Base-by-base conservation (phyloP, 2,888 invertebrate species). In the Stenoptilia bipunctidactyla region DNA sequence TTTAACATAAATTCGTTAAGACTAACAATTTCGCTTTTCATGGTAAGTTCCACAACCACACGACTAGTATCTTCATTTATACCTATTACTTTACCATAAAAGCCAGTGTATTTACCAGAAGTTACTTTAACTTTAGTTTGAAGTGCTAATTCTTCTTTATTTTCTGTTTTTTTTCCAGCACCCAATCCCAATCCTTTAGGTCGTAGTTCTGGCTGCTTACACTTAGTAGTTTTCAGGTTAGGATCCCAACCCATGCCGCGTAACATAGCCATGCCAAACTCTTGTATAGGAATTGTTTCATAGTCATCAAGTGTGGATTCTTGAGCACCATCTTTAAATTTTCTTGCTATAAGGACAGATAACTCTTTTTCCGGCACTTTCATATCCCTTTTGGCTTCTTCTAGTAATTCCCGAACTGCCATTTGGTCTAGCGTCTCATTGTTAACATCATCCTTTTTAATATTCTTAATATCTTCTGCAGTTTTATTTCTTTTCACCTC, bases 181-280 rank as follows among this genome's bases (percentile, higher is more conserved):
- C 98, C 98, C 5, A 98, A 76, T 0, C 98, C 98, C 72, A 98
- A 87, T 1, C 98, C 97, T 79, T 94, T 96, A 0, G 98, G 97
- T 42, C 98, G 85, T 30, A 94, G 62, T 49, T 89, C 87, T 0
- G 94, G 94, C 44, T 89, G 72, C 40, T 79, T 80, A 47, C 73
- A 71, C 41, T 70, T 69, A 1, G 69, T 20, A 8, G 20, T 20
- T 20, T 20, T 3, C 20, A 5, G 20, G 8, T 20, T 20, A 5
- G 20, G 20, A 3, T 87, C 85, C 94, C 93, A 94, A 8, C 95
- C 98, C 97, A 97, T 98, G 6, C 98, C 98, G 45, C 97, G 84
- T 1, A 98, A 80, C 92, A 98, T 92, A 0, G 98, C 98, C 63
- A 93, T 58, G 2, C 98, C 98, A 88, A 92, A 98, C 40, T 92